Base-by-base conservation (phyloP, 2,888 invertebrate genomes). In the Cylloceria caligata region DNA sequence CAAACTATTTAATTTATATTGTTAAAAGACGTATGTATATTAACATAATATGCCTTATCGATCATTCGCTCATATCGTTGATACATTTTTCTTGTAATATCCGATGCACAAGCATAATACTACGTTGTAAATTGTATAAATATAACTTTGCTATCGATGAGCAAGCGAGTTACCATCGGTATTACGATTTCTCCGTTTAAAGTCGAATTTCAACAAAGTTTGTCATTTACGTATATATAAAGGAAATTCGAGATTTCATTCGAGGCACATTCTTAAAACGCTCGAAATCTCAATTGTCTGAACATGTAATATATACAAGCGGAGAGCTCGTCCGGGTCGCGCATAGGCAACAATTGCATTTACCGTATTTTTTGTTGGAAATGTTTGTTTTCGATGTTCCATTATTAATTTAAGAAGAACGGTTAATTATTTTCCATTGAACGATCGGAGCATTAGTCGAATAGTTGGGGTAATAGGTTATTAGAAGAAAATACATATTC, bases 71-170 rank as follows among this genome's bases (percentile, higher is more conserved):
- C 52, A 55, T 69, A 69, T n/a, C 21, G 24, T 73, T 75, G n/a
- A 68, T 75, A 75, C 45, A 75, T 74, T 74, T 80, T 74, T 62
- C 36, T 74, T 74, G 52, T 42, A 55, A 55, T 67, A 2, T 42
- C 24, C 36, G 42, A 60, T 80, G 80, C 75, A 71, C 69, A 75
- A 80, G 45, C 55, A 57, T 30, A 57, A 68, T 55, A 57, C 49
- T 65, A 72, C 47, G 47, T 65, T 69, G 74, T 80, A 80, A 80
- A 80, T 80, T 69, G 69, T 75, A 80, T 64, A 74, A 69, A 80
- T 75, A 65, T 27, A 55, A 75, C 62, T 65, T 80, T 47, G 60
- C 55, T 45, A 39, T 27, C 27, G 16, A n/a, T 62, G 68, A 42
- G 49, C 67, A 60, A 36, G 16, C 19, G 21, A 34, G 68, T 60